Conservation (phyloP, 2,797 vertebrate species). For the Geotrypetes seraphini region DNA sequence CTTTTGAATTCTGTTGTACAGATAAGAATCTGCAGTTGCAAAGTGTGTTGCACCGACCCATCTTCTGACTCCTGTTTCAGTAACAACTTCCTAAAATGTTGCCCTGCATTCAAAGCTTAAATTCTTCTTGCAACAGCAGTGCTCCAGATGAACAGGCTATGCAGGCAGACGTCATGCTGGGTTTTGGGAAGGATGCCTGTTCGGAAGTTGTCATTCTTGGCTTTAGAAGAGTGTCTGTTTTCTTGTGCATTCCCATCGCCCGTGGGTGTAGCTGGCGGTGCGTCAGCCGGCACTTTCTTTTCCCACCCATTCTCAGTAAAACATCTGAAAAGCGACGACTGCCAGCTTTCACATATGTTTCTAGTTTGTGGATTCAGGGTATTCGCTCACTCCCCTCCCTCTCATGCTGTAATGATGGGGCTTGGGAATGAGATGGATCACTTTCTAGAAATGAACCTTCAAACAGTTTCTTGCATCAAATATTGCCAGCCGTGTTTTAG, state of each 20-base stretch:
- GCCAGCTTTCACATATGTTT: constrained; percentile 16
- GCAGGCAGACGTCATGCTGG: too few species aligned
- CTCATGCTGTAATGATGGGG: background rate
- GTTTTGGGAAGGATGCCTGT: background rate
- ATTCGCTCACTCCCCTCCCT: too few species aligned
- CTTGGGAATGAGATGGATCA: background rate
- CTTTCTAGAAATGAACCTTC: background rate
- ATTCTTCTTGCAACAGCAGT: too few species aligned
- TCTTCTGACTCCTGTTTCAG: too few species aligned
- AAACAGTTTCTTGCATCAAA: too few species aligned
- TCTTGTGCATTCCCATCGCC: background rate
- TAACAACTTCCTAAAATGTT: too few species aligned
- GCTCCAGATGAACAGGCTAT: too few species aligned
- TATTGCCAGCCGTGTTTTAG: too few species aligned
- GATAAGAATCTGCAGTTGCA: too few species aligned
- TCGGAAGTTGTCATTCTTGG: background rate
- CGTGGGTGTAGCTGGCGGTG: background rate
- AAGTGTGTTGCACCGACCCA: too few species aligned
- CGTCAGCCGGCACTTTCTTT: background rate
- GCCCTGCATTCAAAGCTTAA: too few species aligned
- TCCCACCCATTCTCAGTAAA: background rate
- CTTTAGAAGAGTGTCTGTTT: background rate
- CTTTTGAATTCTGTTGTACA: too few species aligned
- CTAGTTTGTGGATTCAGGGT: constrained; percentile 16
- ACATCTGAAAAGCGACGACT: background rate